Evolutionary conservation across 2,888 invertebrate genomes (phyloP).

Genomic region (Vandiemenella viatica): DNA sequence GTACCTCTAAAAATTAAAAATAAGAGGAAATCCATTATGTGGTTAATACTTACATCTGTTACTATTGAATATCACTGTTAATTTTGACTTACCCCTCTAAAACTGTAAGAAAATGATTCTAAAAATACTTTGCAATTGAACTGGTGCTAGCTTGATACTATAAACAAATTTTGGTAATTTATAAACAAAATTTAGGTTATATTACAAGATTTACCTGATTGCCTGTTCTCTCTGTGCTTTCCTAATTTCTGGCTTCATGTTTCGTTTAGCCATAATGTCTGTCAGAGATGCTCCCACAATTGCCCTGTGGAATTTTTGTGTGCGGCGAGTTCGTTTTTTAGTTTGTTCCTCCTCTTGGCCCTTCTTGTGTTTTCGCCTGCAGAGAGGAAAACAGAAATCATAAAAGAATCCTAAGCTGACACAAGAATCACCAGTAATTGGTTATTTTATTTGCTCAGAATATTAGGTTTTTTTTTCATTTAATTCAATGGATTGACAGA

Average conservation of each 20-base stretch:
- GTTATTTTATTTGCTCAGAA: background rate
- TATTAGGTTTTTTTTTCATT: background rate
- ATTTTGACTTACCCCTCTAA: too few species aligned
- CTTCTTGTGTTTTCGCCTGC: constrained; percentile 96
- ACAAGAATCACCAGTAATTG: background rate
- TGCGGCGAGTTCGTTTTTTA: constrained; percentile 87
- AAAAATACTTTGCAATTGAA: too few species aligned
- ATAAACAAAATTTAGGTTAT: too few species aligned
- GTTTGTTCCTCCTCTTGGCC: constrained; percentile 92
- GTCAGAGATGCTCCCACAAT: constrained; percentile 95
- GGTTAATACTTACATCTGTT: too few species aligned
- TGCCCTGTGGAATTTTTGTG: constrained; percentile 92
- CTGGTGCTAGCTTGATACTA: too few species aligned
- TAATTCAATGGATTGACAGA: constrained; percentile 9
- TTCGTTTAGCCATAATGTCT: constrained; percentile 96
- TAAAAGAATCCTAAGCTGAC: background rate
- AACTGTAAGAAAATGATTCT: too few species aligned
- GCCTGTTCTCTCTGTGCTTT: constrained; percentile 98
- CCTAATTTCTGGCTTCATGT: constrained; percentile 97
- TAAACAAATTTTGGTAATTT: too few species aligned
- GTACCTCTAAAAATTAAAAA: too few species aligned
- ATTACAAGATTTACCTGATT: constrained; percentile 54
- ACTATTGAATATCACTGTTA: too few species aligned
- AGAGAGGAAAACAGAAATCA: background rate
- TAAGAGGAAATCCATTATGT: too few species aligned